Base-by-base conservation (phyloP, 2,797 vertebrate genomes). In the Xenops minutus region DNA sequence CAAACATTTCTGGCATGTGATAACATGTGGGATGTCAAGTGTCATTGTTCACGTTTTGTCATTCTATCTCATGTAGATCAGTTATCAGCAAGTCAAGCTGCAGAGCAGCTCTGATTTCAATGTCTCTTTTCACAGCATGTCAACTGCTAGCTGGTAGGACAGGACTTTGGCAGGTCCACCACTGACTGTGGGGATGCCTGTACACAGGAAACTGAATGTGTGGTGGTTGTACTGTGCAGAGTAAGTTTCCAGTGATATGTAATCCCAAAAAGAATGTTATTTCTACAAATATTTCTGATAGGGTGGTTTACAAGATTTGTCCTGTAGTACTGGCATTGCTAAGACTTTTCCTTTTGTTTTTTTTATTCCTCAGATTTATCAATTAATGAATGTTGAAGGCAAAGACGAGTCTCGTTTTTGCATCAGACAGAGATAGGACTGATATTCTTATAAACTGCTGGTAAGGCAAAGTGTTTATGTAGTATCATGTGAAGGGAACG, bases 1-100 rank as follows among this genome's bases (percentile, higher is more conserved):
- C 41, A 55, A 94, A 91, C 85, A 78, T 82, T 64, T 80, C 80
- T 88, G 87, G 16, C 66, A 56, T 96, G 85, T 66, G 81, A 68
- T 92, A 96, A 80, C 93, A 85, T 74, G 89, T 52, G 72, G 66
- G 88, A 77, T 92, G 85, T 96, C 90, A 92, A 68, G 67, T 83
- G 55, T 68, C 69, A 13, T 41, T 91, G 90, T 96, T 94, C 93
- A 73, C 36, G n/a, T 95, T 88, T 94, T 96, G 63, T 81, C 81
- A 48, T 51, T 69, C 61, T 88, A 83, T 86, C 69, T 73, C 67
- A 22, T 85, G 54, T 58, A 85, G 73, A 89, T 89, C 75, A 43
- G 49, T 61, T 92, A 89, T 80, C 92, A 83, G 67, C 17, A 20
- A 88, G 82, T 61, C 0, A 1, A 83, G 44, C 55, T 81, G 44